Base-by-base conservation (phyloP, 2,113 vertebrate genomes). In the Pungitius pungitius region DNA sequence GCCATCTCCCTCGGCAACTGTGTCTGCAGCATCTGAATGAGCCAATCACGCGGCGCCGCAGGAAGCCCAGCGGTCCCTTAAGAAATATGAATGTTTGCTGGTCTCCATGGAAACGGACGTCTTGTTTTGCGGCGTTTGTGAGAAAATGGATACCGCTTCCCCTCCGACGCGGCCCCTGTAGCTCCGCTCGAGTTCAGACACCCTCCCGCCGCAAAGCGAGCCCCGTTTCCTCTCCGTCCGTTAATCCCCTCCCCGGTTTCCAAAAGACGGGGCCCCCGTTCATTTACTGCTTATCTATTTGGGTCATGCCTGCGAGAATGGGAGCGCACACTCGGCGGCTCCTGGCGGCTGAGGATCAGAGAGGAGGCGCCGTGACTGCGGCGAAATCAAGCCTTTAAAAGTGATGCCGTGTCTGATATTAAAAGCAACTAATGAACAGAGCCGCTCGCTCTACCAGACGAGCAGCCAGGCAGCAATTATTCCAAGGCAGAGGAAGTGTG, bases 271-370 rank as follows among this genome's bases (percentile, higher is more conserved):
- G 61, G 73, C 61, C 68, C 69, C 69, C 27, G 51, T 81, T 90
- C 64, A 58, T 85, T 88, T 85, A 63, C 77, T 75, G 61, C 82
- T 89, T 90, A 91, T 91, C 86, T 92, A 89, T 92, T 86, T 92
- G 78, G 90, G 91, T 88, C 90, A 85, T 24, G 85, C 78, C 80
- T 84, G 64, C 5, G 51, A 84, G 81, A 88, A 78, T 65, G 65
- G 78, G 85, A 83, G 85, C 82, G 84, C 84, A 74, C 86, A 74
- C 86, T 90, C 78, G 22, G 74, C 13, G 14, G 80, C 73, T 88
- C 78, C 84, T 43, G n/a, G 42, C 57, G 52, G 80, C 67, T 75
- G 58, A 77, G 75, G 77, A 82, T 80, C 73, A 75, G 83, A 80
- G 71, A 82, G 82, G 45, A 8, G 40, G 64, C 81, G 63, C 78